Base-by-base conservation (phyloP, 2,888 invertebrate genomes). In the Polyploca ridens region DNA sequence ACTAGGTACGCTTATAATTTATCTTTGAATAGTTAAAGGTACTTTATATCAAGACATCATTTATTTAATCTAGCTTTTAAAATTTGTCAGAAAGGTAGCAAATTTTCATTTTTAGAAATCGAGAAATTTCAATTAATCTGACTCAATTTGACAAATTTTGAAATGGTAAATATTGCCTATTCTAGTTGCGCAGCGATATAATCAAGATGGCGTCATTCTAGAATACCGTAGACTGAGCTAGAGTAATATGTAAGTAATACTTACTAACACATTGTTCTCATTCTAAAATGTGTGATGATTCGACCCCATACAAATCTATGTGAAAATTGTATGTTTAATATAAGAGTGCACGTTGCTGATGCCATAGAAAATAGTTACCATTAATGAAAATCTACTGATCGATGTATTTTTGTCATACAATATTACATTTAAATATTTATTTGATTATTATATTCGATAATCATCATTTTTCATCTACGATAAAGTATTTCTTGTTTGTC, bases 221-320 rank as follows among this genome's bases (percentile, higher is more conserved):
- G 69, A 58, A 35, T 64, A 66, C 27, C 62, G 65, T 70, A 70
- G 70, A 70, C 70, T 70, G 70, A 68, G 38, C 62, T 66, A 68
- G 65, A 65, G 64, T 63, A 41, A 41, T 11, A 41, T 63, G 58
- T 27, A 27, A 27, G 27, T 27, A 27, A 33, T 49, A 49, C 49
- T 16, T 49, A 49, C n/a, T 5, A 49, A 49, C 49, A 16, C 44
- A 14, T 38, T 35, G 7, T 27, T 27, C 27, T 38, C 38, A 13
- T 41, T 13, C 13, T 41, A 13, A 41, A 41, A 38, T 38, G 38
- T 38, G 38, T 49, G 19, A 46, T 13, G n/a, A 54, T 19, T 54
- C 19, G 16, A 54, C 54, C 19, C 19, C 16, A 54, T 54, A 49
- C n/a, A 13, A 41, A 49, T 7, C 5, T 49, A 54, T 54, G n/a